Conservation (phyloP, 2,797 vertebrate genomes). For the Manis pentadactyla region DNA sequence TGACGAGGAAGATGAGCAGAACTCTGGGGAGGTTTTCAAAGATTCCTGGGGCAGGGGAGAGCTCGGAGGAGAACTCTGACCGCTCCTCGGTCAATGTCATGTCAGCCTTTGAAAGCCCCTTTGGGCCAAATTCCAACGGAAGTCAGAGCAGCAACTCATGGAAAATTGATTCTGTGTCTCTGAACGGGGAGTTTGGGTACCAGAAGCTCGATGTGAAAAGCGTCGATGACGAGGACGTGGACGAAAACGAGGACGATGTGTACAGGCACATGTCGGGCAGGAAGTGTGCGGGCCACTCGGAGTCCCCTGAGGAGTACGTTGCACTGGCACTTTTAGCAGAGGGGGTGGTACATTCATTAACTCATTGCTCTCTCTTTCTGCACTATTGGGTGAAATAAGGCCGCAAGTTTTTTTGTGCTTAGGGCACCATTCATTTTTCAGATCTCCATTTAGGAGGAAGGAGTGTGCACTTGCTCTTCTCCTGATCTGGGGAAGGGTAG, state of each 20-base stretch:
- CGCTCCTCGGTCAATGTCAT: constrained; percentile 81
- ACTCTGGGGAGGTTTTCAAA: constrained; percentile 87
- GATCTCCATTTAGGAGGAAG: not conserved
- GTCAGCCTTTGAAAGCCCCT: constrained; percentile 81
- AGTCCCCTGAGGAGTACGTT: constrained; percentile 86
- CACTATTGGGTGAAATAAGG: not conserved
- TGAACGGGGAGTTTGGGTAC: constrained; percentile 87
- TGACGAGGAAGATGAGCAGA: constrained; percentile 93
- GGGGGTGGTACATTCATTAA: accelerated
- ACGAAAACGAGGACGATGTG: constrained; percentile 83
- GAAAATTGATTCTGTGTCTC: constrained; percentile 82
- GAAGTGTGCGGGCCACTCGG: constrained; percentile 66
- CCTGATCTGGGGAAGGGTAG: not conserved
- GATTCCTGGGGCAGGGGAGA: constrained; percentile 85
- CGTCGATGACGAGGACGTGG: constrained; percentile 89
- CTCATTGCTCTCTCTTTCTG: not conserved
- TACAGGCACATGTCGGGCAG: too few species aligned
- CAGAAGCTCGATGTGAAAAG: constrained; percentile 89
- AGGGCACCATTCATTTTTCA: not conserved
- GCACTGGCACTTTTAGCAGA: not conserved
- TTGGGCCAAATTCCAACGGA: constrained; percentile 78
- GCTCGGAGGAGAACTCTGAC: constrained; percentile 92
- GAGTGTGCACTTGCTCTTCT: not conserved
- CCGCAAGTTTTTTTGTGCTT: not conserved
- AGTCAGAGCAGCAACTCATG: constrained; percentile 83